Evolutionary conservation across 2,113 vertebrate species (phyloP), one percentile per base, ranked within the genome.

Genomic region (Gymnocephalus cernua): DNA sequence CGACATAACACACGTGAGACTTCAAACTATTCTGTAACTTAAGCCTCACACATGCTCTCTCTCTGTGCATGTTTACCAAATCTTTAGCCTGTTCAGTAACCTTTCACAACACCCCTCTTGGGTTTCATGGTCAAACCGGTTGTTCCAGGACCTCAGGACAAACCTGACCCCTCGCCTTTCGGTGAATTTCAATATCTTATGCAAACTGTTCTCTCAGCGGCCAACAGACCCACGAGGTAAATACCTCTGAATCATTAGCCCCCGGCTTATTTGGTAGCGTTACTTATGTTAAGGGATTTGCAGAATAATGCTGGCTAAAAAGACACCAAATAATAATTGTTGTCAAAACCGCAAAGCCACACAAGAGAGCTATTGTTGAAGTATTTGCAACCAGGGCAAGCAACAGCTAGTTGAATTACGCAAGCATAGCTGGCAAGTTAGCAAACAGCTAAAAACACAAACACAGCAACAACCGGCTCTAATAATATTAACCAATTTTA

Each of bases 51-150:
- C 27, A 13, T 77, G 83, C 23, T 21, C 32, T 70, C 32, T 77
- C 53, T 18, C 16, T 29, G 13, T 7, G 41, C 41, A 50, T 91
- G 85, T 91, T 93, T 88, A 92, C 83, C 69, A 87, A 75, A 81
- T 69, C n/a, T 70, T 67, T 27, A 58, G 47, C 57, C 71, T 54
- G 48, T 59, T 67, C 23, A 32, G 83, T 78, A 51, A 84, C 67
- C 87, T 94, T 94, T 94, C 91, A 88, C 89, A 94, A 93, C 86
- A 83, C 18, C 54, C 47, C 19, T 83, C 88, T 93, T 80, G 11
- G 63, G 79, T 93, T 90, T 87, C 91, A 82, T n/a, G 35, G 84
- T 79, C 76, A 90, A 69, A 63, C 71, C 14, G 7, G 69, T 78
- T 88, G 67, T 54, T 86, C 32, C 25, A 68, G 11, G 44, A 76